Evolutionary conservation across 1,140 invertebrate genomes (phyloP).

Genomic region (Leptinotarsa texana): DNA sequence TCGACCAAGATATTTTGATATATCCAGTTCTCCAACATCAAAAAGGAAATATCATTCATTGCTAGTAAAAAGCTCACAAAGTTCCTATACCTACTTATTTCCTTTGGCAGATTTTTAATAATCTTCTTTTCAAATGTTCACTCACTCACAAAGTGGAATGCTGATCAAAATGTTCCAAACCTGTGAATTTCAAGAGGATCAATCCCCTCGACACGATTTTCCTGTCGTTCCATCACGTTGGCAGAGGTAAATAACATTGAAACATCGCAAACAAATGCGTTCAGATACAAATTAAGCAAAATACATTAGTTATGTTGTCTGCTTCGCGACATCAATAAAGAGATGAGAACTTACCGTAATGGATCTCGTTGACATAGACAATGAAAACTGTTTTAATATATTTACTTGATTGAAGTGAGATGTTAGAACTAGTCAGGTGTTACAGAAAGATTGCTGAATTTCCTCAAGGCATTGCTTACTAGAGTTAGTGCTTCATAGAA

Average conservation of each 20-base stretch:
- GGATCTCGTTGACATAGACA: not conserved
- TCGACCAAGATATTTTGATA: too few relatives aligned
- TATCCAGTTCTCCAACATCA: too few relatives aligned
- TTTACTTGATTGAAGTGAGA: not conserved
- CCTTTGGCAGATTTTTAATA: too few relatives aligned
- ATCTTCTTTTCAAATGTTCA: constrained; percentile 40
- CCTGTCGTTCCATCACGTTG: constrained; percentile 45
- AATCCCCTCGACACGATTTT: constrained; percentile 44
- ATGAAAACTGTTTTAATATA: constrained; percentile 2
- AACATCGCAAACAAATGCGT: constrained; percentile 23
- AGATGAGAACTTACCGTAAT: constrained; percentile 9
- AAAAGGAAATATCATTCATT: too few relatives aligned
- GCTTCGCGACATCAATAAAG: constrained; percentile 31
- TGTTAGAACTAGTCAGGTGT: not conserved
- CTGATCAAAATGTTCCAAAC: constrained; percentile 24
- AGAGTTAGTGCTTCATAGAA: too few relatives aligned
- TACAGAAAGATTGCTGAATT: not conserved
- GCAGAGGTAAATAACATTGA: constrained; percentile 36
- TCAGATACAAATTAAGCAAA: constrained; percentile 17
- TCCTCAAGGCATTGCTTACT: not conserved
- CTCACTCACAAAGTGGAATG: constrained; percentile 48
- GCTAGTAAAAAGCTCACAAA: too few relatives aligned
- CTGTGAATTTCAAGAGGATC: constrained; percentile 35
- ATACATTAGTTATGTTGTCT: constrained; percentile 36
- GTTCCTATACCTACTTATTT: too few relatives aligned